These are phyloP conservation scores for Mesochorus sp. DNA, from an alignment of 2,888 invertebrate species.

Conservation along the genomic window DNA sequence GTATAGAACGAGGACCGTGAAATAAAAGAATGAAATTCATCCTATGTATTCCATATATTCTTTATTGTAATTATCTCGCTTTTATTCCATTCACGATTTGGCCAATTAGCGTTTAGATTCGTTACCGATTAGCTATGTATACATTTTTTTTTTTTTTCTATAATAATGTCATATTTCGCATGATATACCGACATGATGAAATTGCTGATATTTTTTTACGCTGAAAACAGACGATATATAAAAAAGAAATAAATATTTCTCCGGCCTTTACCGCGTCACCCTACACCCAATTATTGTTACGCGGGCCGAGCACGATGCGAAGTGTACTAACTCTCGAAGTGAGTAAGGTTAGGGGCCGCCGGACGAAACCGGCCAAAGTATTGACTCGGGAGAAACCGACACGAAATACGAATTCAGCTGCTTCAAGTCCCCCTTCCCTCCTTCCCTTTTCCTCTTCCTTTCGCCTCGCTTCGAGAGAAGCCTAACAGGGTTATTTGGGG, in stretches of 20 bases:
- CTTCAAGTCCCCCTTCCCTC: slow-evolving; percentile 52
- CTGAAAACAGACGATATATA: background rate
- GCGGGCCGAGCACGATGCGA: slow-evolving; percentile 67
- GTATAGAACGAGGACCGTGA: background rate
- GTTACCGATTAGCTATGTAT: too few species aligned
- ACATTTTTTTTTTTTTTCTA: too few species aligned
- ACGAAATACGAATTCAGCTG: slow-evolving; percentile 61
- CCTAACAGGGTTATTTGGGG: slow-evolving; percentile 78
- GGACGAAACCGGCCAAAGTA: slow-evolving; percentile 74
- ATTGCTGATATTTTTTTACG: slow-evolving; percentile 2
- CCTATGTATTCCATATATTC: background rate
- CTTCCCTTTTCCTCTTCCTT: background rate
- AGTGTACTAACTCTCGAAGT: slow-evolving; percentile 72
- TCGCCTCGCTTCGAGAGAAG: slow-evolving; percentile 62
- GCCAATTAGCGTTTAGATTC: too few species aligned
- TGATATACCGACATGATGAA: too few species aligned
- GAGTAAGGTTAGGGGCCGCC: slow-evolving; percentile 80
- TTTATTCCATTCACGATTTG: too few species aligned
- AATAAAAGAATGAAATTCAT: slow-evolving; percentile 6
- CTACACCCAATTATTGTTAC: slow-evolving; percentile 72
- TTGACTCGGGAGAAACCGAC: slow-evolving; percentile 65
- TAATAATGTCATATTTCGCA: too few species aligned
- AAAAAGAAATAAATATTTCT: slow-evolving; percentile 57
- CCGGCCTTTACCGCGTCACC: slow-evolving; percentile 70
- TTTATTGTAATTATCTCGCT: too few species aligned